Evolutionary conservation across 2,888 invertebrate species (phyloP).

Genomic region (Flexamia atlantica): DNA sequence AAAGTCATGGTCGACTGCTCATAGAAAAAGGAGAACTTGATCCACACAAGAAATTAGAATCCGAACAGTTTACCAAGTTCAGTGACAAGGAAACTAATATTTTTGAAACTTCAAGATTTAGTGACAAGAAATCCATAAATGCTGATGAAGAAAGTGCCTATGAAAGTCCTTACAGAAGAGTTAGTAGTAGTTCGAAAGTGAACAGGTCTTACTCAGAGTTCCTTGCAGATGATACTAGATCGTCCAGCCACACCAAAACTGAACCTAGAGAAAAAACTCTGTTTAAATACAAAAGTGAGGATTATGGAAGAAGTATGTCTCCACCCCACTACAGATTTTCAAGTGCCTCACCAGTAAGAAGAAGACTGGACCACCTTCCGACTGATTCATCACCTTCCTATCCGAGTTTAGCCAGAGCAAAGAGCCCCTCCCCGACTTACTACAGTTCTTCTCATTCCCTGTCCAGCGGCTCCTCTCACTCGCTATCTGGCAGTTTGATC

Average conservation of each 20-base stretch:
- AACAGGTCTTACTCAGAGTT: slow-evolving; percentile 37
- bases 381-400: slow-evolving; percentile 5
- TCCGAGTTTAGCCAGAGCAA: slow-evolving; percentile 20
- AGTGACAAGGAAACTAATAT: background rate
- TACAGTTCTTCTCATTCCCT: slow-evolving; percentile 20
- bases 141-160: slow-evolving; percentile 38
- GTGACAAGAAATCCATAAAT: background rate
- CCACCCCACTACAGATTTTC: slow-evolving; percentile 46
- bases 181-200: background rate
- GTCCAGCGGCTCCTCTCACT: background rate
- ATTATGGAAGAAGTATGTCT: slow-evolving; percentile 55
- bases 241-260: slow-evolving; percentile 5
- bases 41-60: background rate
- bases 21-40: slow-evolving; percentile 40
- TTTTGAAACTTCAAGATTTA: background rate
- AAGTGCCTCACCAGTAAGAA: slow-evolving; percentile 49
- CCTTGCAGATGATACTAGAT: slow-evolving; percentile 18
- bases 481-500: too few species aligned
- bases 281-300: slow-evolving; percentile 38
- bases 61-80: background rate
- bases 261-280: slow-evolving; percentile 16
- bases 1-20: slow-evolving; percentile 44
- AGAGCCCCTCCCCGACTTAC: slow-evolving; percentile 29
- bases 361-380: slow-evolving; percentile 36
- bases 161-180: slow-evolving; percentile 23